Evolutionary conservation across 2,113 vertebrate species (phyloP).

Genomic region (Rhegmatorhina hoffmannsi): DNA sequence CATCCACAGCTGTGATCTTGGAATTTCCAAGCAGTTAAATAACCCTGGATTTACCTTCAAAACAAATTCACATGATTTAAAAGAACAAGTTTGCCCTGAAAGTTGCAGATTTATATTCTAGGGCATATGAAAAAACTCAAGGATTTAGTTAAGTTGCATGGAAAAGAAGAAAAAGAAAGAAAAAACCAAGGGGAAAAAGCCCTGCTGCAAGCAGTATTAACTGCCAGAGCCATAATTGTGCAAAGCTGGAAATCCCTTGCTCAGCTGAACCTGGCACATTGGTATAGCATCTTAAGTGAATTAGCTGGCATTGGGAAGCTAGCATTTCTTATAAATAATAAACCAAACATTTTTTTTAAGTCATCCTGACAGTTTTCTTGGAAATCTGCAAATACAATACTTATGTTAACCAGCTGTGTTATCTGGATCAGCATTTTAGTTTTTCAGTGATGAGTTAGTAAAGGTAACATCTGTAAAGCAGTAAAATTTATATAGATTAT

Average conservation of each 20-base stretch:
- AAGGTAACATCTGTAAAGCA: conserved; percentile 1
- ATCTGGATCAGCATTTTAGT: not conserved
- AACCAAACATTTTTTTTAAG: not conserved
- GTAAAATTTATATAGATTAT: not conserved
- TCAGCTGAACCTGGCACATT: not conserved
- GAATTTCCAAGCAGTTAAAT: not conserved
- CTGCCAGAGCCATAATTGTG: conserved; percentile 28
- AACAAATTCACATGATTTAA: not conserved
- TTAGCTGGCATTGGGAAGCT: conserved; percentile 17
- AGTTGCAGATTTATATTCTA: not conserved
- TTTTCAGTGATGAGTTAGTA: not conserved
- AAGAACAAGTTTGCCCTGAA: not conserved
- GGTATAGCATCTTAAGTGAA: conserved; percentile 48
- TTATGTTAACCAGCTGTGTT: not conserved
- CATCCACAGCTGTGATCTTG: not conserved
- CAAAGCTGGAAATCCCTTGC: conserved; percentile 35
- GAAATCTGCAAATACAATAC: conserved; percentile 37
- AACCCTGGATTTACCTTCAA: not conserved
- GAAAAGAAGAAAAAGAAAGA: not conserved
- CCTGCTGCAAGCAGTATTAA: not conserved
- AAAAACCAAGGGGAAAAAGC: not conserved
- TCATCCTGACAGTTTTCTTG: conserved; percentile 38
- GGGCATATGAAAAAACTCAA: not conserved
- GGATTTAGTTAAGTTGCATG: not conserved
- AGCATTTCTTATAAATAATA: conserved; percentile 30